Percentiles rank a stretch among this genome's conserved stretches.
Evolutionary conservation across 2,797 vertebrate species (phyloP).

Genomic region (Coluber constrictor): DNA sequence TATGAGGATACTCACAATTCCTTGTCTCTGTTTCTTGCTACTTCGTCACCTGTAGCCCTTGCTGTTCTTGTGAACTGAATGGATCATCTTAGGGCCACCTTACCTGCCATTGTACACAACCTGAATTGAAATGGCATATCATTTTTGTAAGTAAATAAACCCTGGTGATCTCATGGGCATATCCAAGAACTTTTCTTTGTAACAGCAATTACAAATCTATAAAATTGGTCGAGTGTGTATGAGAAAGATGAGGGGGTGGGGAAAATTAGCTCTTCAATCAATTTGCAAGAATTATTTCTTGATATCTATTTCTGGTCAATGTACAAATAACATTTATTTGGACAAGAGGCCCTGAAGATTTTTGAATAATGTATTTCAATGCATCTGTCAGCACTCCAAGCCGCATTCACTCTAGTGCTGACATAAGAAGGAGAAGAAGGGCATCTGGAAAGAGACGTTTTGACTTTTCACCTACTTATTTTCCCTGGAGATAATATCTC

Average conservation of each 20-base stretch:
- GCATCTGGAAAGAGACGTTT: no score
- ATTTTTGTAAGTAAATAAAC: not conserved
- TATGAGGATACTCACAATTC: no score
- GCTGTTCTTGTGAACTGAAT: not conserved
- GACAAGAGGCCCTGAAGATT: not conserved
- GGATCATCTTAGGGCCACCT: not conserved
- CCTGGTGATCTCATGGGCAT: not conserved
- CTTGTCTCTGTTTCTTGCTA: no score
- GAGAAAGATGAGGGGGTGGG: not conserved
- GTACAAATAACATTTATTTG: not conserved
- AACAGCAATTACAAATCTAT: not conserved
- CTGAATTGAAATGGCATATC: not conserved
- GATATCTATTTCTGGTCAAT: not conserved
- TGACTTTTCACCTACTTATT: no score
- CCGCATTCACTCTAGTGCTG: no score
- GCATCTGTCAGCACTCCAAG: no score
- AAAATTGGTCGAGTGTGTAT: not conserved
- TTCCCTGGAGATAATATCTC: no score
- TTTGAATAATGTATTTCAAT: not conserved
- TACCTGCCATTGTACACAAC: not conserved
- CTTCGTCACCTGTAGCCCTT: not conserved
- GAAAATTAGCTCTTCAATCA: not conserved
- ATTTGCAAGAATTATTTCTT: not conserved
- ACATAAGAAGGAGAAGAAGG: no score
- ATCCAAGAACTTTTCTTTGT: not conserved